A percentile compares a stretch with the other conserved stretches of the same genome.
Conservation (phyloP, 2,797 vertebrate genomes). For the Rhadinocentrus ornatus region DNA sequence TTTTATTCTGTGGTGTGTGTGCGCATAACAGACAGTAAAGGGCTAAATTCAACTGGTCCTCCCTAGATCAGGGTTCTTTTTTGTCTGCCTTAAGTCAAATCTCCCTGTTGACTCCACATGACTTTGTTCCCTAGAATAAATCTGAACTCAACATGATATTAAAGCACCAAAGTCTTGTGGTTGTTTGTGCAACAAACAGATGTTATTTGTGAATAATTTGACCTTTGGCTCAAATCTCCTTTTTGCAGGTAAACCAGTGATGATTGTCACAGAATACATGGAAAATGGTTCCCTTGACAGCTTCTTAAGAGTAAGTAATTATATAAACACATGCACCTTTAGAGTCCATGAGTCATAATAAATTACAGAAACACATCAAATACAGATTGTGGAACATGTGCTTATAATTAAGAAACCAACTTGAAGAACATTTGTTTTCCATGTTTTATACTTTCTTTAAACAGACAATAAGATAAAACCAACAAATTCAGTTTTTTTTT, state of each 20-base stretch:
- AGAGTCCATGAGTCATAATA: neutral
- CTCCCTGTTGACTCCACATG: conserved; percentile 20
- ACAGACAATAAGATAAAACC: neutral
- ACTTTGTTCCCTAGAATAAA: conserved; percentile 37
- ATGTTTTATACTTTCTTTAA: conserved; percentile 1
- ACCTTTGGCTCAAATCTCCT: neutral
- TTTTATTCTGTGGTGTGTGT: conserved; percentile 38
- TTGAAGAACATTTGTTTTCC: neutral
- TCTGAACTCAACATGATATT: conserved; percentile 15
- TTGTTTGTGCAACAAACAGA: neutral
- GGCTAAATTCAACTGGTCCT: conserved; percentile 31
- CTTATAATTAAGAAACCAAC: neutral
- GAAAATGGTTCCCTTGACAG: conserved; percentile 87
- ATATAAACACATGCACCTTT: conserved; percentile 11
- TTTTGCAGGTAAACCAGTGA: conserved; percentile 84
- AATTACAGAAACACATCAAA: neutral
- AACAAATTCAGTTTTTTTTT: neutral
- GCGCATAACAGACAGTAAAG: conserved; percentile 17
- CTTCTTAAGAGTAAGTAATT: conserved; percentile 83
- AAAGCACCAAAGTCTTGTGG: neutral
- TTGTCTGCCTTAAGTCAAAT: conserved; percentile 54
- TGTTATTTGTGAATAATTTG: conserved; percentile 10
- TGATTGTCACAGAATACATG: conserved; percentile 88
- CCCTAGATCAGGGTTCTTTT: conserved; percentile 18
- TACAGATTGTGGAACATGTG: neutral